A percentile compares a stretch with the other conserved stretches of the same genome.
Conservation (phyloP, 2,113 vertebrate species). For the Carassius gibelio region DNA sequence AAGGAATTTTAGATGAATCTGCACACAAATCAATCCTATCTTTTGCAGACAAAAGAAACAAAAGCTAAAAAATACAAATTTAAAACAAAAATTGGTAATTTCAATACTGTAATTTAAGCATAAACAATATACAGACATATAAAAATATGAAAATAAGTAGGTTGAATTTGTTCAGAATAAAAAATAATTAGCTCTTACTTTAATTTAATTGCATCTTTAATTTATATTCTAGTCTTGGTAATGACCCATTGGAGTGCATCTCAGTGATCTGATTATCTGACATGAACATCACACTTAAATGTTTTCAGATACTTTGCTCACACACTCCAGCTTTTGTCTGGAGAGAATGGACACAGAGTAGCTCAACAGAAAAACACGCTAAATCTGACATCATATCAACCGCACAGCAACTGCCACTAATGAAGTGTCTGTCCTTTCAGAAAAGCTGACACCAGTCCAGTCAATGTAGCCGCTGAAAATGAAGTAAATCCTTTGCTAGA, state of each 20-base stretch:
- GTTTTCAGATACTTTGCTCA: slow-evolving; percentile 20
- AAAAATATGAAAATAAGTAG: too few relatives aligned
- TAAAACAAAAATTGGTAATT: not conserved
- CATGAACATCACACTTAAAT: not conserved
- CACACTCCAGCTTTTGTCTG: not conserved
- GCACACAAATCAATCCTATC: too few relatives aligned
- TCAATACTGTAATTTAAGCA: not conserved
- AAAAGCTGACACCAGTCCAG: not conserved
- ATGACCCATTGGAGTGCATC: not conserved
- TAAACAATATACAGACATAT: not conserved
- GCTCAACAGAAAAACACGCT: slow-evolving; percentile 1
- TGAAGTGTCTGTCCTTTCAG: slow-evolving; percentile 8
- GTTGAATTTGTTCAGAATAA: not conserved
- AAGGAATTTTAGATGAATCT: too few relatives aligned
- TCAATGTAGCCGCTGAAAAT: not conserved
- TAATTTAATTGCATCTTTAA: not conserved
- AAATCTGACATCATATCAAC: slow-evolving; percentile 13
- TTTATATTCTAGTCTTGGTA: not conserved
- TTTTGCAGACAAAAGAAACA: not conserved
- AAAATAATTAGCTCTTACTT: not conserved
- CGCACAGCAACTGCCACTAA: not conserved
- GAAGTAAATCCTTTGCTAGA: not conserved
- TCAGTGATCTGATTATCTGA: not conserved
- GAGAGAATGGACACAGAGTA: not conserved
- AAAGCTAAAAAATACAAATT: too few relatives aligned